Conservation (phyloP, 2,888 invertebrate genomes). For the Orthosia incerta region DNA sequence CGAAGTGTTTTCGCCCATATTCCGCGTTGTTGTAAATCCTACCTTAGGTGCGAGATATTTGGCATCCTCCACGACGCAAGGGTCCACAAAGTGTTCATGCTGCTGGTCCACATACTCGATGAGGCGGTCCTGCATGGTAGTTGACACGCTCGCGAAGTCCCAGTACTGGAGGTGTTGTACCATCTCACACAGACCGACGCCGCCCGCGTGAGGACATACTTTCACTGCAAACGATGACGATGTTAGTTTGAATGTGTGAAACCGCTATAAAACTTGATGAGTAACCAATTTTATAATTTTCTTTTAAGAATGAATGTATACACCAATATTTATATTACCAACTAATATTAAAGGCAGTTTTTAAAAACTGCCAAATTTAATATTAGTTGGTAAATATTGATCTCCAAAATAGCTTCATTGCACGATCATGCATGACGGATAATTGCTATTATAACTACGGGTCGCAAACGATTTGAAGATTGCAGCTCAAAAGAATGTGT, state of each 20-base stretch:
- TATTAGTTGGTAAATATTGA: no score
- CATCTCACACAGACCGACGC: conserved; percentile 98
- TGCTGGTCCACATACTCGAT: conserved; percentile 97
- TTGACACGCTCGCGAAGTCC: conserved; percentile 95
- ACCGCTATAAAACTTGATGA: not conserved
- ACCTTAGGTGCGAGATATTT: conserved; percentile 95
- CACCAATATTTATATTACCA: no score
- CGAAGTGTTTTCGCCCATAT: not conserved
- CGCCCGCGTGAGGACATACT: conserved; percentile 98
- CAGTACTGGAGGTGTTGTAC: conserved; percentile 97
- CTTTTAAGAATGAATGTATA: no score
- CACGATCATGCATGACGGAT: no score
- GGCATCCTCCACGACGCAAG: conserved; percentile 93
- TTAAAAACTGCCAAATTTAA: no score
- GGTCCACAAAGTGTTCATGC: conserved; percentile 96
- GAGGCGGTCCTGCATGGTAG: conserved; percentile 93
- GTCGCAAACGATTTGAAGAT: no score
- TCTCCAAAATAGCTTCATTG: no score
- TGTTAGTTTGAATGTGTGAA: not conserved
- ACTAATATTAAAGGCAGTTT: no score
- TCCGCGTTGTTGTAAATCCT: conserved; percentile 39
- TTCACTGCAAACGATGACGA: conserved; percentile 92
- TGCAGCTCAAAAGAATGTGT: no score
- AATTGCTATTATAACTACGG: no score
- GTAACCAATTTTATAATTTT: no score